Conservation (phyloP, 2,797 vertebrate species). For the Ispidina lecontei region DNA sequence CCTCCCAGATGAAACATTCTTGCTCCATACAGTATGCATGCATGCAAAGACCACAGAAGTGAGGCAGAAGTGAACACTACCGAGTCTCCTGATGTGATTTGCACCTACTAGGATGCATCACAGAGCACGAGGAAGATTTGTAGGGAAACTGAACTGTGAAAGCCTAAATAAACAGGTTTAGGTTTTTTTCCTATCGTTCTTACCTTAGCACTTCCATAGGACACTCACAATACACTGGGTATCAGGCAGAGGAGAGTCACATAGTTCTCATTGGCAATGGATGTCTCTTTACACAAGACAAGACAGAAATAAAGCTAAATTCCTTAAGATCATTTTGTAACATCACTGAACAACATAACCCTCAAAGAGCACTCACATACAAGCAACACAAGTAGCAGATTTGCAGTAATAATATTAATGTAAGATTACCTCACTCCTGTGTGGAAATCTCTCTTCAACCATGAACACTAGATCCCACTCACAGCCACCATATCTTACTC, state of each 20-base stretch:
- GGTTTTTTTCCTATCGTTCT: background rate
- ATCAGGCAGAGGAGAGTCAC: background rate
- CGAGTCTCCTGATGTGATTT: background rate
- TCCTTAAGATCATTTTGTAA: background rate
- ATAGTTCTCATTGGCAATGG: accelerated
- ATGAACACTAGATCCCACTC: conserved; percentile 63
- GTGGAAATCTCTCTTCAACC: conserved; percentile 47
- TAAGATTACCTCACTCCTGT: conserved; percentile 62
- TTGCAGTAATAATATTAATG: background rate
- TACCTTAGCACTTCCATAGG: accelerated
- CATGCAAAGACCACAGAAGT: background rate
- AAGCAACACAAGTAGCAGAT: background rate
- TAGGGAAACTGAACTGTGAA: background rate
- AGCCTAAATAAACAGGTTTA: background rate
- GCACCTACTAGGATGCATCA: background rate
- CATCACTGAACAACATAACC: background rate
- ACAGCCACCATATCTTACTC: conserved; percentile 69
- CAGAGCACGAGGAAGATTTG: background rate
- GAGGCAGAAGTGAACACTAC: background rate
- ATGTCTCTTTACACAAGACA: background rate
- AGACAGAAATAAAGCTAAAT: accelerated
- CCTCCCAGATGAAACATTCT: background rate
- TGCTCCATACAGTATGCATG: background rate
- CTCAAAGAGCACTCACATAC: background rate
- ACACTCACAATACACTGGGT: background rate